Evolutionary conservation across 1,140 invertebrate genomes (phyloP).

Genomic region (Potamilus streckersoni): DNA sequence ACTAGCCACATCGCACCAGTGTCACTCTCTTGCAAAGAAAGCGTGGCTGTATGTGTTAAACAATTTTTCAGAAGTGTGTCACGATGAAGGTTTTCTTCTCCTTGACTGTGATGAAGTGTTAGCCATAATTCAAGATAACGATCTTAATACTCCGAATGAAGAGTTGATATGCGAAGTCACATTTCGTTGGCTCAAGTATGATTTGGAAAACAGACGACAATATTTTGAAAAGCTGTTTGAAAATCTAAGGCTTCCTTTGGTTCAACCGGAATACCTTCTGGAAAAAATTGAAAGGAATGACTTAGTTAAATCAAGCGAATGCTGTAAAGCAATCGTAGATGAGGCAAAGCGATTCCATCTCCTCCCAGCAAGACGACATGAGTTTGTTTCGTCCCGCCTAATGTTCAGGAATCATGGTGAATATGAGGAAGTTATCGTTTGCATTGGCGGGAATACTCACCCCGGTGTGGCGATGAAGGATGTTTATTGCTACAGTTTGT

Average conservation of each 20-base stretch:
- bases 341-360: slow-evolving; percentile 18
- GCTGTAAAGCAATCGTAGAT: slow-evolving; percentile 11
- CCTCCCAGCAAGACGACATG: slow-evolving; percentile 11
- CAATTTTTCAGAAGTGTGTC: slow-evolving; percentile 32
- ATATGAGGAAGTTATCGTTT: slow-evolving; percentile 22
- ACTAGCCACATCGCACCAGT: slow-evolving; percentile 38
- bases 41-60: slow-evolving; percentile 36
- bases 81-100: slow-evolving; percentile 39
- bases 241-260: slow-evolving; percentile 32
- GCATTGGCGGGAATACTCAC: slow-evolving; percentile 17
- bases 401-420: slow-evolving; percentile 2
- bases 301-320: not conserved
- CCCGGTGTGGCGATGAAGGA: slow-evolving; percentile 13
- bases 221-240: slow-evolving; percentile 35
- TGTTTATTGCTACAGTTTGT: slow-evolving; percentile 12
- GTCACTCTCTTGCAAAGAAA: slow-evolving; percentile 29
- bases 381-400: slow-evolving; percentile 11
- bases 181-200: slow-evolving; percentile 40
- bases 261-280: slow-evolving; percentile 26
- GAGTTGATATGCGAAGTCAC: slow-evolving; percentile 41
- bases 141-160: slow-evolving; percentile 38
- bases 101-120: slow-evolving; percentile 36
- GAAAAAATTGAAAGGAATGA: slow-evolving; percentile 5
- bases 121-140: slow-evolving; percentile 38
- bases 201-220: slow-evolving; percentile 28